Percentiles rank a stretch among this genome's conserved stretches.
Conservation (phyloP, 2,113 vertebrate species). For the Leucoraja erinaceus region DNA sequence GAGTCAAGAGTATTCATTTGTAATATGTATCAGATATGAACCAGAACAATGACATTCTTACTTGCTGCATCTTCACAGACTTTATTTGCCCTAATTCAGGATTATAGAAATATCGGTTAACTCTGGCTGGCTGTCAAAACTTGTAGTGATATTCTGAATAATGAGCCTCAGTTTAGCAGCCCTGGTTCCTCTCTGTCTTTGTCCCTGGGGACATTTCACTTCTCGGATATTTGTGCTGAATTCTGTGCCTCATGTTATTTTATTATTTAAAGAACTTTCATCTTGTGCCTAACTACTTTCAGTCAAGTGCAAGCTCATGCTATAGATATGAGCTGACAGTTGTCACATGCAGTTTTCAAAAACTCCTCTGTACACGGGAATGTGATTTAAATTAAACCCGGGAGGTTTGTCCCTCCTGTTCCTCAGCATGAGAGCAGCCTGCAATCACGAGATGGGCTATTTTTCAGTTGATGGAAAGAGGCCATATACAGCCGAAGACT, state of each 20-base stretch:
- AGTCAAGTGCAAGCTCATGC: not conserved
- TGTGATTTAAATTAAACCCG: slow-evolving; percentile 17
- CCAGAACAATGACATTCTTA: no score
- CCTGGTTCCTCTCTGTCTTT: not conserved
- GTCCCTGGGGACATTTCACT: not conserved
- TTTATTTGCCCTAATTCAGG: not conserved
- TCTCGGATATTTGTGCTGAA: not conserved
- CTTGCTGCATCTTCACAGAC: no score
- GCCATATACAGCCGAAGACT: no score
- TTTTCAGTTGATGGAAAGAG: no score
- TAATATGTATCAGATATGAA: no score
- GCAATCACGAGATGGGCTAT: not conserved
- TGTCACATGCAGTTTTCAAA: not conserved
- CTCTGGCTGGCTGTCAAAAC: not conserved
- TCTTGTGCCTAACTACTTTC: not conserved
- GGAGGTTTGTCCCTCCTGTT: not conserved
- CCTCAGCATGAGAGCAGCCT: not conserved
- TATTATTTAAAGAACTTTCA: not conserved
- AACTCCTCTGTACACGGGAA: not conserved
- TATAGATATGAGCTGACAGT: not conserved
- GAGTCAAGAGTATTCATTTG: no score
- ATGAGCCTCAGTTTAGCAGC: not conserved
- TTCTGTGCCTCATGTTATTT: not conserved
- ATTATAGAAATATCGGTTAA: not conserved
- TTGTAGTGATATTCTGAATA: not conserved